Conservation (phyloP, 2,113 vertebrate species). For the Arothron firmamentum region DNA sequence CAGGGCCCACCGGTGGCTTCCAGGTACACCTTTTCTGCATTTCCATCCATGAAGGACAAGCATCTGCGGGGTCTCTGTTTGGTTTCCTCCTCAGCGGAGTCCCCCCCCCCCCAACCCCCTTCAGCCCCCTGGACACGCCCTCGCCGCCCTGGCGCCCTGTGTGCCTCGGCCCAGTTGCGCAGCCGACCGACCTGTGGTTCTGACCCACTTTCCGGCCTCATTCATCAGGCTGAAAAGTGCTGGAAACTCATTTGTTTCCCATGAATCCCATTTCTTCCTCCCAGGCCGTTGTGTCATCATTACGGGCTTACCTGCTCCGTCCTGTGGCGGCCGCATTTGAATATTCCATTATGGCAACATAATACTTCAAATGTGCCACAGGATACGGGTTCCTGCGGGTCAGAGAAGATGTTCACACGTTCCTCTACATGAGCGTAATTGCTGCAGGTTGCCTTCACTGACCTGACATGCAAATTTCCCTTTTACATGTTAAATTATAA, state of each 20-base stretch:
- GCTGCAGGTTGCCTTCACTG: constrained; percentile 39
- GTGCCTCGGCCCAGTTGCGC: constrained; percentile 56
- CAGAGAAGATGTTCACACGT: constrained; percentile 43
- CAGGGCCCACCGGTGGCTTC: constrained; percentile 23
- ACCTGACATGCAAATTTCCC: constrained; percentile 36
- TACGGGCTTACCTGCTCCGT: constrained; percentile 55
- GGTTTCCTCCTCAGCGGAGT: too few species aligned
- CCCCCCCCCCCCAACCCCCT: too few species aligned
- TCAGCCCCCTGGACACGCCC: constrained; percentile 8
- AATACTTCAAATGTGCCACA: constrained; percentile 63
- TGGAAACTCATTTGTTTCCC: constrained; percentile 52
- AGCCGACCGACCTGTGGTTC: constrained; percentile 60
- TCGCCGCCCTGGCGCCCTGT: constrained; percentile 27
- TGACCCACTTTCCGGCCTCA: constrained; percentile 67
- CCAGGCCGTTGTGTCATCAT: constrained; percentile 59
- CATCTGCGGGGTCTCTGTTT: background rate
- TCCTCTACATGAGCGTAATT: constrained; percentile 41
- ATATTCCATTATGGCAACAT: constrained; percentile 69
- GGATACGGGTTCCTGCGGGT: constrained; percentile 64
- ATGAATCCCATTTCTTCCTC: constrained; percentile 60
- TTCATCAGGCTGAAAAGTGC: constrained; percentile 50
- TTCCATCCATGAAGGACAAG: background rate
- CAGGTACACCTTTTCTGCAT: constrained; percentile 27
- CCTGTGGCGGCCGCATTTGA: constrained; percentile 45
- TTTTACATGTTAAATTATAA: constrained; percentile 49